phyloP scores from a whole-genome alignment of 2,797 vertebrate species.

The Alcedo atthis region DNA sequence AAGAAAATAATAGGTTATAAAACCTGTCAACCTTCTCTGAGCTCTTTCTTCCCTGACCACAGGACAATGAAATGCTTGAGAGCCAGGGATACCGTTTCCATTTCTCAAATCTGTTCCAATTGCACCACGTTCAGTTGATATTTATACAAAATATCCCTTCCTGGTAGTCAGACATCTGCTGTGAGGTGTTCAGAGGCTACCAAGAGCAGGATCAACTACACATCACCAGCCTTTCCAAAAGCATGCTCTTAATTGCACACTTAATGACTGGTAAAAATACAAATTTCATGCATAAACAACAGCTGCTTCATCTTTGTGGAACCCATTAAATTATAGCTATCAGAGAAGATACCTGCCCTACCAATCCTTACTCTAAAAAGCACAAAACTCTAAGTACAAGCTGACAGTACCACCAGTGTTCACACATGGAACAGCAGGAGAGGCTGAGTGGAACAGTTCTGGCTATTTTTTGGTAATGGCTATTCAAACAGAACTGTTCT shows the following conservation, averaged over 20 bases:
- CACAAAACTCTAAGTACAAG: slow-evolving; percentile 12
- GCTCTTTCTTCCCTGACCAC: not conserved
- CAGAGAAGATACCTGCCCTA: slow-evolving; percentile 36
- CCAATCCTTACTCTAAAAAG: slow-evolving; percentile 27
- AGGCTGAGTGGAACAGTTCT: not conserved
- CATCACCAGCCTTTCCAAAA: not conserved
- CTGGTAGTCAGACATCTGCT: not conserved
- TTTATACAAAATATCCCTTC: not conserved
- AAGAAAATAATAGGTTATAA: not conserved
- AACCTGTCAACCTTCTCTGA: not conserved
- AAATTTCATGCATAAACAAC: slow-evolving; percentile 40
- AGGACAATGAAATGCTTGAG: not conserved
- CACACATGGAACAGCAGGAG: not conserved
- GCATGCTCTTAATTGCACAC: not conserved
- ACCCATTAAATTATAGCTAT: slow-evolving; percentile 52
- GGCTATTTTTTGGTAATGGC: slow-evolving; percentile 28
- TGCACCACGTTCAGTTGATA: not conserved
- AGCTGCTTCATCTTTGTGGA: slow-evolving; percentile 41
- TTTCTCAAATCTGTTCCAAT: not conserved
- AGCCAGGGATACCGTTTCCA: not conserved
- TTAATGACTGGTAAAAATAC: slow-evolving; percentile 2
- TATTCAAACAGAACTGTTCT: slow-evolving; percentile 34
- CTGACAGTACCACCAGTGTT: not conserved
- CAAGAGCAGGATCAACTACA: not conserved
- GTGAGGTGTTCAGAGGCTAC: not conserved